Conservation (phyloP, 2,113 vertebrate genomes). For the Pterocles orientalis region DNA sequence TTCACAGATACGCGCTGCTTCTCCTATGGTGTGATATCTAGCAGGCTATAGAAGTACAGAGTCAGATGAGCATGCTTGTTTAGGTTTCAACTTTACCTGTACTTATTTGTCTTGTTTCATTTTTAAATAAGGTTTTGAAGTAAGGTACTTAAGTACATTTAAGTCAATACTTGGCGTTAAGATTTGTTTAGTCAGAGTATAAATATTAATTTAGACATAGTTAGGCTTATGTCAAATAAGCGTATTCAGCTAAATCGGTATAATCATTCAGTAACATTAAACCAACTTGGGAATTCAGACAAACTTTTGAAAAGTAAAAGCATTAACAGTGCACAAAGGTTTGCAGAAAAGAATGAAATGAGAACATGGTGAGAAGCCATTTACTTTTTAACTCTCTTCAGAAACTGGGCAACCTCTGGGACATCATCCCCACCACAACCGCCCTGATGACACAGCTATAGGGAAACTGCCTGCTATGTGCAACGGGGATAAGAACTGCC, state of each 20-base stretch:
- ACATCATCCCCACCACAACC: background rate
- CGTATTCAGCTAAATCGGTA: constrained; percentile 1
- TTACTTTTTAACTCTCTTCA: background rate
- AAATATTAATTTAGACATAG: constrained; percentile 41
- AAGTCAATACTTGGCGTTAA: constrained; percentile 17
- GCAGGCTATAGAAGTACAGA: background rate
- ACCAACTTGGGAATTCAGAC: background rate
- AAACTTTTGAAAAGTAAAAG: background rate
- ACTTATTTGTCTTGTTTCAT: background rate
- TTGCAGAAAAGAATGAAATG: background rate
- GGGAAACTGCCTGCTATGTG: background rate
- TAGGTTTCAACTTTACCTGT: background rate
- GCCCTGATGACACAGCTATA: background rate
- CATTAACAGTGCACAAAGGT: background rate
- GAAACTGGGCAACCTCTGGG: background rate
- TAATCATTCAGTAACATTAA: background rate
- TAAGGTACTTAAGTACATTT: constrained; percentile 3
- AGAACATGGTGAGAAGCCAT: background rate
- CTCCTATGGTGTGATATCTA: background rate
- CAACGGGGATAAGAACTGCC: background rate
- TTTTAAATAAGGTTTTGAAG: constrained; percentile 34
- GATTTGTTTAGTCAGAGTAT: constrained; percentile 10
- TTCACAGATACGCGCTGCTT: background rate
- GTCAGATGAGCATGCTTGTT: background rate
- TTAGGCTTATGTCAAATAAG: constrained; percentile 2